A percentile compares a stretch with the other conserved stretches of the same genome.
phyloP scores from a whole-genome alignment of 2,888 invertebrate genomes.

The Cosmopolites sordidus region DNA sequence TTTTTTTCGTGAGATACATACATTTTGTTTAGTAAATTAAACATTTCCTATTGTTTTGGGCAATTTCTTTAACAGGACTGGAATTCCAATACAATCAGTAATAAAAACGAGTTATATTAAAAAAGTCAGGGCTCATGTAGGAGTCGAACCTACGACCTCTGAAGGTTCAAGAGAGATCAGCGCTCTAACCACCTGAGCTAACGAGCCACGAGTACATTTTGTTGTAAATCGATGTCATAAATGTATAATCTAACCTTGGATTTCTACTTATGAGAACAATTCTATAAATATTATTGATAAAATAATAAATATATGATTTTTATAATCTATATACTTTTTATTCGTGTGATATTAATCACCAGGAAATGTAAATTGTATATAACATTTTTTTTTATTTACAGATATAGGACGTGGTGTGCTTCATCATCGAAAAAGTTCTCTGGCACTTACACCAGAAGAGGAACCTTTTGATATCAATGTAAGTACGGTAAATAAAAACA shows the following conservation, averaged over 20 bases:
- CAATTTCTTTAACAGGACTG: too few species aligned
- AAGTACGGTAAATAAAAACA: slow-evolving; percentile 52
- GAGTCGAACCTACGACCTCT: neutral
- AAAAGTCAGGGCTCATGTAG: too few species aligned
- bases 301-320: neutral
- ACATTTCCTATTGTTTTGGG: too few species aligned
- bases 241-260: neutral
- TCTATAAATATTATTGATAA: neutral
- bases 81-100: too few species aligned
- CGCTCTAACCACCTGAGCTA: neutral
- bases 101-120: too few species aligned
- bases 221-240: neutral
- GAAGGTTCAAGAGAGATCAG: neutral
- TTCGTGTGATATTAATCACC: too few species aligned
- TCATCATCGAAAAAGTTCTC: slow-evolving; percentile 63
- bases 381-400: slow-evolving; percentile 40
- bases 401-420: slow-evolving; percentile 53
- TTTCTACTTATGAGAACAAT: neutral
- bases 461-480: slow-evolving; percentile 66
- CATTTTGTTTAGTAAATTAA: too few species aligned
- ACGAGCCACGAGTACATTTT: neutral
- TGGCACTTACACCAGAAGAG: slow-evolving; percentile 68
- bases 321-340: too few species aligned
- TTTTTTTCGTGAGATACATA: too few species aligned
- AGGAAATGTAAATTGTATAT: too few species aligned